A percentile compares a stretch with the other conserved stretches of the same genome.
Evolutionary conservation across 2,113 vertebrate species (phyloP).

Genomic region (Butastur rufipennis): DNA sequence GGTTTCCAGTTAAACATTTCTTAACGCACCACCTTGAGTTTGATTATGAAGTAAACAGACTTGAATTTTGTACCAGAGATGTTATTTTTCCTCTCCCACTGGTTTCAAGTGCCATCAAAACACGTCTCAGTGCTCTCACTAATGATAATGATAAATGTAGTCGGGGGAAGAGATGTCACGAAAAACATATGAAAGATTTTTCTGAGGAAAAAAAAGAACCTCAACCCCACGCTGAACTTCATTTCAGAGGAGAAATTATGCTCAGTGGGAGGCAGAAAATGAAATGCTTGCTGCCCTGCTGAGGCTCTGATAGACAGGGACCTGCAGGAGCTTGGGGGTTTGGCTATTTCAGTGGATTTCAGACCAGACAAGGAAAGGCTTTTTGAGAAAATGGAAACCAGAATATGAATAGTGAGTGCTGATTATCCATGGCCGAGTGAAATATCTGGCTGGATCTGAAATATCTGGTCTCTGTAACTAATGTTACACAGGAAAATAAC

Average conservation of each 20-base stretch:
- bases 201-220: background rate
- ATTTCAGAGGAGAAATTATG: slow-evolving; percentile 55
- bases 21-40: slow-evolving; percentile 39
- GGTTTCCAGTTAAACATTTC: slow-evolving; percentile 26
- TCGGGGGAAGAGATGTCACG: slow-evolving; percentile 52
- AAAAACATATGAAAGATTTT: slow-evolving; percentile 59
- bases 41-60: slow-evolving; percentile 51
- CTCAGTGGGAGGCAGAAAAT: slow-evolving; percentile 59
- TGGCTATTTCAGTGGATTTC: slow-evolving; percentile 22
- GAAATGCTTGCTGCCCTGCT: slow-evolving; percentile 52
- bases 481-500: background rate
- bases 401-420: background rate
- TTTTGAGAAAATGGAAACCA: background rate
- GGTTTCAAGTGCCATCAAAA: slow-evolving; percentile 61
- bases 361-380: background rate
- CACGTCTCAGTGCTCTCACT: slow-evolving; percentile 51
- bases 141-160: slow-evolving; percentile 63
- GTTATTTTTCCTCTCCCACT: slow-evolving; percentile 58
- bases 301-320: slow-evolving; percentile 45
- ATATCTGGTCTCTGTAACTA: background rate
- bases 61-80: slow-evolving; percentile 48
- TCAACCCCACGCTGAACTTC: slow-evolving; percentile 52
- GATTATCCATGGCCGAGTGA: background rate
- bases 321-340: background rate
- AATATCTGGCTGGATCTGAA: background rate